Evolutionary conservation across 2,797 vertebrate genomes (phyloP), one percentile per base, ranked within the genome.

Genomic region (Aplochiton taeniatus): DNA sequence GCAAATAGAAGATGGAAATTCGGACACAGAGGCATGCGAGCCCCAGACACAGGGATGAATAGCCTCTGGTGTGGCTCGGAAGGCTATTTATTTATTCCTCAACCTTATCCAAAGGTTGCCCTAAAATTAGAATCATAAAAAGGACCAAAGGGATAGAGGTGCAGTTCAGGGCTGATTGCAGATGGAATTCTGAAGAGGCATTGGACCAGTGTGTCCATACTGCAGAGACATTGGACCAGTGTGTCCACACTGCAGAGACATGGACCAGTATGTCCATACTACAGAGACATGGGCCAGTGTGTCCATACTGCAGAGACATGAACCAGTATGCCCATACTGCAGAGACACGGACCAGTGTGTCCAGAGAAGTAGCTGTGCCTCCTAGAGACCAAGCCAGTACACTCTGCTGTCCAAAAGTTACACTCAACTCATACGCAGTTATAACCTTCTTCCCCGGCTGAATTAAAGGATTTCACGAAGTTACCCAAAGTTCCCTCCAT

Each of bases 1-100:
- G 83, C 84, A 78, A 70, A 68, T 43, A 47, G 66, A 70, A 83
- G 85, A 90, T 83, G 85, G 87, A 84, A 88, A 88, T 86, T 85
- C 77, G 70, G 81, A 65, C 60, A 68, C 69, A 73, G 73, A 69
- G 66, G 68, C 12, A 69, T 54, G 47, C 69, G 68, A 55, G 57
- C 77, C 75, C 77, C 6, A 59, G 79, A 86, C 79, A 55, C 70
- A 43, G 64, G 6, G 61, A 65, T 71, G 70, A 76, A 80, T 69
- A 73, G 75, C 65, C 73, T 67, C 73, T 47, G 74, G 84, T 82
- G 73, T 69, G 75, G 76, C 79, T 83, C 80, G 80, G 68, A 85
- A 69, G 49, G 63, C 69, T 83, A 72, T 85, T 80, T 81, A 87
- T 85, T 82, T 79, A 81, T 82, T 76, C 62, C 66, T 45, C 52